A percentile compares a stretch with the other conserved stretches of the same genome.
These are phyloP conservation scores for Naja naja DNA, from an alignment of 2,113 vertebrate species.

Conservation along the genomic window DNA sequence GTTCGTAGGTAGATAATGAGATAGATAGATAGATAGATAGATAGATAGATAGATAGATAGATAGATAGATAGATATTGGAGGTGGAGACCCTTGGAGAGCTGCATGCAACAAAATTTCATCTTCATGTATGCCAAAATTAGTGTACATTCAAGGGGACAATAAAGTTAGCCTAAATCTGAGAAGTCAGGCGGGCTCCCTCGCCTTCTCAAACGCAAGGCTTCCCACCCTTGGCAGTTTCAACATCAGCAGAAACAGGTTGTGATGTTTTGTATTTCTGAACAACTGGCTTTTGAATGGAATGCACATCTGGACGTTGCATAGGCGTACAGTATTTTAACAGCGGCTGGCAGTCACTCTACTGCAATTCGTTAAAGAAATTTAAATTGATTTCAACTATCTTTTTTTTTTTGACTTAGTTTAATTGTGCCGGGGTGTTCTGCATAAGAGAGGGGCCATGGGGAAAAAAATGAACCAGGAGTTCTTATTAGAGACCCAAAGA, in stretches of 20 bases:
- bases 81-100: too few species aligned
- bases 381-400: neutral
- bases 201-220: neutral
- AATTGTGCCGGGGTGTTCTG: neutral
- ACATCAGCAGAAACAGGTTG: neutral
- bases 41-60: too few species aligned
- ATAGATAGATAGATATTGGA: too few species aligned
- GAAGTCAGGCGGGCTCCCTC: neutral
- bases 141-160: too few species aligned
- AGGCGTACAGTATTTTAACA: neutral
- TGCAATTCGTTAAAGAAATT: neutral
- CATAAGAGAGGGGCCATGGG: neutral
- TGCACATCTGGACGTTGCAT: neutral
- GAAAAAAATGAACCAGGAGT: neutral
- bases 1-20: too few species aligned
- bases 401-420: neutral
- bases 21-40: too few species aligned
- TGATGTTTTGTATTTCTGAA: neutral
- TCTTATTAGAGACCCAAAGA: neutral
- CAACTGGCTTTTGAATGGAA: neutral
- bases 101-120: too few species aligned
- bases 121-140: too few species aligned
- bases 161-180: too few species aligned
- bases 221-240: too few species aligned
- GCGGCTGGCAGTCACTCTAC: neutral